Percentiles rank a stretch among this genome's conserved stretches.
Evolutionary conservation across 2,113 vertebrate species (phyloP).

Genomic region (Oreochromis aureus): DNA sequence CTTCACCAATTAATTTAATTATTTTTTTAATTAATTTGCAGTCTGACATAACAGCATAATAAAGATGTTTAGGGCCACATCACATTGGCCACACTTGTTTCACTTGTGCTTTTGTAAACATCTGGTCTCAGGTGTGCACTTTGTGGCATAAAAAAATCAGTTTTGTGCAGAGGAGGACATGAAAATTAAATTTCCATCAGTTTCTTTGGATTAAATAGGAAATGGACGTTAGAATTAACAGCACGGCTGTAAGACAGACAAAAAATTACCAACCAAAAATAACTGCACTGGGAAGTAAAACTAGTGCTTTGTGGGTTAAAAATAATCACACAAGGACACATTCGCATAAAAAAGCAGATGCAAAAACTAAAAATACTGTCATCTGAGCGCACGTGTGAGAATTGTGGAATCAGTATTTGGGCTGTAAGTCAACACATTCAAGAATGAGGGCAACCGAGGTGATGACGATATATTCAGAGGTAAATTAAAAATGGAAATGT

Average conservation of each 20-base stretch:
- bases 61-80: background rate
- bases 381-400: background rate
- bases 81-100: background rate
- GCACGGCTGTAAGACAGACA: background rate
- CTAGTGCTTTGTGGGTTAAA: background rate
- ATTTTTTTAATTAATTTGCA: background rate
- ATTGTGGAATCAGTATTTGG: background rate
- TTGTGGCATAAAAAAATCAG: background rate
- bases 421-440: constrained; percentile 6
- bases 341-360: background rate
- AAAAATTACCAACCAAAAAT: background rate
- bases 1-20: background rate
- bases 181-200: constrained; percentile 19
- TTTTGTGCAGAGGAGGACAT: constrained; percentile 8
- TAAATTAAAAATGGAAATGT: constrained; percentile 37
- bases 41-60: background rate
- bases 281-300: background rate
- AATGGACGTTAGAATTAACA: background rate
- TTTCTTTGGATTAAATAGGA: constrained; percentile 12
- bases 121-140: background rate
- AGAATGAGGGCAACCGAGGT: constrained; percentile 31
- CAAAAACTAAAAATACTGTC: background rate
- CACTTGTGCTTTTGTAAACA: background rate
- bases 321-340: background rate
- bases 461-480: constrained; percentile 16